Evolutionary conservation across 2,113 vertebrate genomes (phyloP), one percentile per base, ranked within the genome.

Genomic region (Oryzias woworae): DNA sequence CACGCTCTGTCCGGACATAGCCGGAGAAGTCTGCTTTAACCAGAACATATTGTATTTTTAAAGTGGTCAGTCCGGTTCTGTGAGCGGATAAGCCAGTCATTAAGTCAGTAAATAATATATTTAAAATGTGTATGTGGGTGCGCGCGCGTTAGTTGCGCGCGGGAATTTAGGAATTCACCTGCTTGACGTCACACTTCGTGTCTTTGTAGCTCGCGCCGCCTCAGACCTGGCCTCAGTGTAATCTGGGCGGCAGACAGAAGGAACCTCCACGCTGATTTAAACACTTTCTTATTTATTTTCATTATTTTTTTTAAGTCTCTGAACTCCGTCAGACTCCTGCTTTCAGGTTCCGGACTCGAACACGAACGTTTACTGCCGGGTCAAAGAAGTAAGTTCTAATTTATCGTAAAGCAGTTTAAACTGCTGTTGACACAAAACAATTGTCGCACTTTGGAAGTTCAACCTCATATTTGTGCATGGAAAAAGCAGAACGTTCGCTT

Each of bases 181-280:
- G 85, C 16, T 0, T 84, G 83, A 89, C 89, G 89, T 89, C 89
- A 90, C 73, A 16, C 36, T 15, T 4, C 47, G 10, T 18, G 47
- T 48, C 47, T 48, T 18, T 12, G 47, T 48, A 12, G 7, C n/a
- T 48, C 46, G 16, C 16, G 36, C 8, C 36, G 36, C 36, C 36
- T 36, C 12, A 18, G 7, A 8, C 0, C 28, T 58, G 75, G 64
- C 59, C 5, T 26, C 54, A 14, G 60, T 14, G 1, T 17, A 22
- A 26, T 17, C 69, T 43, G 54, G 4, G 47, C 28, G 16, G 1
- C 22, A 18, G 52, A 53, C 3, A 16, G 4, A 62, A 62, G 10
- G 49, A 53, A 41, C 13, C 2, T 13, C 23, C 23, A 16, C 28
- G 20, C 68, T 7, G 3, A 14, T 5, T 31, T 43, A 4, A 3